Conservation (phyloP, 1,140 invertebrate genomes). For the Phenacoccus solenopsis region DNA sequence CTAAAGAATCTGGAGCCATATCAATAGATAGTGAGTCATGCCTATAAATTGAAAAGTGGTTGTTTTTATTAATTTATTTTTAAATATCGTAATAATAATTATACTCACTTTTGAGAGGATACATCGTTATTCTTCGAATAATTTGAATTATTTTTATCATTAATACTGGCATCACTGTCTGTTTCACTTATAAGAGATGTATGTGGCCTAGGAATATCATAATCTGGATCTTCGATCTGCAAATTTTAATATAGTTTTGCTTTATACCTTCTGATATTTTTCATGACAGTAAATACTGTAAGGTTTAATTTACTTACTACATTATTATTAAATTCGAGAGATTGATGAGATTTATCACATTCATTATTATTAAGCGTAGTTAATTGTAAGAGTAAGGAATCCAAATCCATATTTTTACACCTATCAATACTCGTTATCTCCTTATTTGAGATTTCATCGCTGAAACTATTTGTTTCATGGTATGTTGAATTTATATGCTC, state of each 20-base stretch:
- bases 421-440: not conserved
- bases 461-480: too few species aligned
- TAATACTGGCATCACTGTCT: not conserved
- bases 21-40: too few species aligned
- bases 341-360: not conserved
- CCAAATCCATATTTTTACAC: not conserved
- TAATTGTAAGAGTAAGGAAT: not conserved
- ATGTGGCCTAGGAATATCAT: not conserved
- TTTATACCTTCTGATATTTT: too few species aligned
- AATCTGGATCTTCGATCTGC: not conserved
- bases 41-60: too few species aligned
- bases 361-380: not conserved
- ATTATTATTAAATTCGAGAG: not conserved
- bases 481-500: not conserved
- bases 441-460: not conserved
- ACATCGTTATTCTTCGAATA: not conserved
- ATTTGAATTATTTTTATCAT: not conserved
- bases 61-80: too few species aligned
- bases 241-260: too few species aligned
- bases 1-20: conserved; percentile 6
- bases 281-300: too few species aligned
- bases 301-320: not conserved
- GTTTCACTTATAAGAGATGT: not conserved
- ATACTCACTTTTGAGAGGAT: not conserved
- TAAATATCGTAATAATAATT: too few species aligned